Base-by-base conservation (phyloP, 2,113 vertebrate species). In the Felis chaus region DNA sequence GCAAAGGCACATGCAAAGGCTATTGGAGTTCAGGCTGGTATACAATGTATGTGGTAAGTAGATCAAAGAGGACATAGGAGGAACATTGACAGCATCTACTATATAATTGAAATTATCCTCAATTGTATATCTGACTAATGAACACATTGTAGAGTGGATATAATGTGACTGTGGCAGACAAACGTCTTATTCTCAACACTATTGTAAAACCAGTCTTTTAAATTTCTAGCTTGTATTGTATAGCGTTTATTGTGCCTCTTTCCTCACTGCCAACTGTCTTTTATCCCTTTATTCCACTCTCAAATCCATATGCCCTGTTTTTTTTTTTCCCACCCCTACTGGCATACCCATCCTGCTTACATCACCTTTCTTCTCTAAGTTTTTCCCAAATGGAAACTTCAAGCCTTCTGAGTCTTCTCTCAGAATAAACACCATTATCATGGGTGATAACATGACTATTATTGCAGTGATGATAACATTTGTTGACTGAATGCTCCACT, bases 401-500 rank as follows among this genome's bases (percentile, higher is more conserved):
- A 83, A 89, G 85, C 36, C 80, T 96, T 92, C 65, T 94, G 89
- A 82, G 39, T 74, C 65, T 96, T 81, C 55, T 92, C 50, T 92
- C 69, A 92, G 93, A 95, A 92, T 48, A 96, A 96, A 95, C 48
- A 81, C 74, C 82, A 61, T 95, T 92, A 87, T 95, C 79, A 97
- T 88, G 95, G 87, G 94, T 80, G 96, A 94, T 93, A 95, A 87
- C 73, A 82, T 94, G 94, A 95, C 95, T 97, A 95, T 95, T 97
- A 97, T 82, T 96, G n/a, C 80, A 94, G 87, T 92, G 96, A 98
- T 96, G 90, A 95, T 97, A 98, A 97, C 95, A 94, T 97, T 98
- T 96, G 96, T 96, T 96, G 97, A 98, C 92, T 97, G 92, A 97
- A 97, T 94, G 95, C 98, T 97, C 89, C 92, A 76, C 81, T 96